Conservation (phyloP, 2,113 vertebrate genomes). For the Arenaria interpres region DNA sequence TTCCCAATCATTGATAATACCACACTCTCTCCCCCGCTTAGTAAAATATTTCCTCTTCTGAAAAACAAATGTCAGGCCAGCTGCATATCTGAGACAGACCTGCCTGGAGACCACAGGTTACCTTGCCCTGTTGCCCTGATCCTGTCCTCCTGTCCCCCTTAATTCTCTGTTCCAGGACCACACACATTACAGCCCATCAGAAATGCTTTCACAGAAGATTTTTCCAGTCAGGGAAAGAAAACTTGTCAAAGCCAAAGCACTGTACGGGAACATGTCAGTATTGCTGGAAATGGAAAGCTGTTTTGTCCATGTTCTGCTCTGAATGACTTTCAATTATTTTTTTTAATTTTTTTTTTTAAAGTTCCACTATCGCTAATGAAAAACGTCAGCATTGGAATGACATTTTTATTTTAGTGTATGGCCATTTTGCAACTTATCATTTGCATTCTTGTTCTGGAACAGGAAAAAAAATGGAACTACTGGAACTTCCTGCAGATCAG, state of each 20-base stretch:
- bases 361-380: neutral
- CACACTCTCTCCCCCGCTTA: neutral
- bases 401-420: neutral
- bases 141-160: neutral
- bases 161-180: neutral
- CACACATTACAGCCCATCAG: neutral
- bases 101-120: neutral
- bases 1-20: neutral
- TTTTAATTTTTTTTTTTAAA: neutral
- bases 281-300: neutral
- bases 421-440: neutral
- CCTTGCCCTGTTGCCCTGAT: neutral
- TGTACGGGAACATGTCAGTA: neutral
- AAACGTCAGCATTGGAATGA: neutral
- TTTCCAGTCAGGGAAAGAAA: neutral
- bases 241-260: neutral
- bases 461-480: neutral
- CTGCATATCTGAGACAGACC: neutral
- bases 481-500: neutral
- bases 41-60: conserved; percentile 11
- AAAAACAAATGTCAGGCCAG: conserved; percentile 53
- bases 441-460: neutral
- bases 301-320: neutral
- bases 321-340: neutral
- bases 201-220: neutral